Evolutionary conservation across 2,113 vertebrate species (phyloP).

Genomic region (Myiozetetes cayanensis): DNA sequence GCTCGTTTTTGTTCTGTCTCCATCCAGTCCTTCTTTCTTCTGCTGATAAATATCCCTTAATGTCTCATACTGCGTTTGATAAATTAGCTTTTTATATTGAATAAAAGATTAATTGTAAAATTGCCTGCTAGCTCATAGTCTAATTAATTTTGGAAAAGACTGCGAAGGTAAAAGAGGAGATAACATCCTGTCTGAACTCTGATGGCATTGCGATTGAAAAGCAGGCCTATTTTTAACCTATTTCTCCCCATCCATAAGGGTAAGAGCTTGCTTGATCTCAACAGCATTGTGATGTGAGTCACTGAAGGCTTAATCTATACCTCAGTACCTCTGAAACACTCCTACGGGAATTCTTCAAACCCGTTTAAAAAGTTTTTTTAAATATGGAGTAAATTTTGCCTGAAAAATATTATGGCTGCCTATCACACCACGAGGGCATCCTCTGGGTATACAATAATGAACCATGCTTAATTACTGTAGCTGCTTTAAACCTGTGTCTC

Average conservation of each 20-base stretch:
- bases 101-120: background rate
- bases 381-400: background rate
- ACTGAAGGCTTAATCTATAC: background rate
- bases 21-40: background rate
- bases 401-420: background rate
- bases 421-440: background rate
- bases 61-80: background rate
- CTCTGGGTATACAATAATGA: background rate
- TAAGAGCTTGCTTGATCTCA: background rate
- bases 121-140: background rate
- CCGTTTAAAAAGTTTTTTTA: background rate
- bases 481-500: background rate
- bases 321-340: background rate
- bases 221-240: background rate
- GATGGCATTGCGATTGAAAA: background rate
- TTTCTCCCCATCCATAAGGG: background rate
- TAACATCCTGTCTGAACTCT: background rate
- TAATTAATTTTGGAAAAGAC: background rate
- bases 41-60: background rate
- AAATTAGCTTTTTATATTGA: background rate
- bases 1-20: background rate
- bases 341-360: background rate
- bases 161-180: background rate
- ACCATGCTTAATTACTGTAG: background rate
- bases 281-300: fast-evolving